phyloP scores from a whole-genome alignment of 2,113 vertebrate genomes.

The Macquaria australasica region DNA sequence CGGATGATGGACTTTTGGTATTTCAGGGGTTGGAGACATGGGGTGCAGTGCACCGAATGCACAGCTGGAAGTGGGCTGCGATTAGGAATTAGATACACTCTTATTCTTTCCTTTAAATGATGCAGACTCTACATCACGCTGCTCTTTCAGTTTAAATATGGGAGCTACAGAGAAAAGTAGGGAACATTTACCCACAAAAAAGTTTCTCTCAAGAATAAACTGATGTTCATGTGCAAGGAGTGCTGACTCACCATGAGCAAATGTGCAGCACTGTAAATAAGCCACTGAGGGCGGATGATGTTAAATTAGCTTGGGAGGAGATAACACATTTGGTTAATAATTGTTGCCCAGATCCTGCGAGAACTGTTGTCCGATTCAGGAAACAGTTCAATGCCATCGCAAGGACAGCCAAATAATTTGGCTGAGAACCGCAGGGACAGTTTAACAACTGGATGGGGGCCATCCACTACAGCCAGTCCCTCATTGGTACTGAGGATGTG shows the following conservation, averaged over 20 bases:
- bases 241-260: slow-evolving; percentile 52
- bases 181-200: slow-evolving; percentile 16
- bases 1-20: slow-evolving; percentile 51
- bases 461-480: slow-evolving; percentile 35
- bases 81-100: slow-evolving; percentile 45
- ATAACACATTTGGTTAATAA: slow-evolving; percentile 69
- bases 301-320: slow-evolving; percentile 59
- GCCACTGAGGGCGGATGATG: slow-evolving; percentile 43
- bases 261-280: slow-evolving; percentile 53
- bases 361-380: slow-evolving; percentile 49
- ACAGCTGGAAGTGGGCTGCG: slow-evolving; percentile 39
- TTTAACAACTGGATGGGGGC: slow-evolving; percentile 57
- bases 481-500: slow-evolving; percentile 17
- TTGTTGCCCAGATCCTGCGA: slow-evolving; percentile 57
- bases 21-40: slow-evolving; percentile 46
- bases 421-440: slow-evolving; percentile 51
- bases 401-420: slow-evolving; percentile 67
- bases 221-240: slow-evolving; percentile 21
- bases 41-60: slow-evolving; percentile 41
- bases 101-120: slow-evolving; percentile 20
- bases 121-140: slow-evolving; percentile 16
- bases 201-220: slow-evolving; percentile 35
- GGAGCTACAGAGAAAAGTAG: slow-evolving; percentile 12
- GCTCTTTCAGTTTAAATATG: slow-evolving; percentile 43
- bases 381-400: slow-evolving; percentile 63